Evolutionary conservation across 2,797 vertebrate species (phyloP).

Genomic region (Okamejei kenojei): DNA sequence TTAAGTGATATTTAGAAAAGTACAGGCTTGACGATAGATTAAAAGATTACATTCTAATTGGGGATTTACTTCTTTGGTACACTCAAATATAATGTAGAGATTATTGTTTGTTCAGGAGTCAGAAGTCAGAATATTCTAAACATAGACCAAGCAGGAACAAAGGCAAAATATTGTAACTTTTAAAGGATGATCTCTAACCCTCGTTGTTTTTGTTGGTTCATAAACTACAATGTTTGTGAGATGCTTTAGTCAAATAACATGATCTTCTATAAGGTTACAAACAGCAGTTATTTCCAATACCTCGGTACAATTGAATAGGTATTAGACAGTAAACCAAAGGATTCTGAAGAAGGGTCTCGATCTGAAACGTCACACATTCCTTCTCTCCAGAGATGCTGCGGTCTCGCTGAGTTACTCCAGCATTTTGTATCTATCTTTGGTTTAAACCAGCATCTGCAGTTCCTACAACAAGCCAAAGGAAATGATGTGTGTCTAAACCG

Average conservation of each 20-base stretch:
- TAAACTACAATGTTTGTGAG: not conserved
- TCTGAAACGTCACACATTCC: no score
- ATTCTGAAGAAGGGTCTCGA: no score
- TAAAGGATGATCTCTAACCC: not conserved
- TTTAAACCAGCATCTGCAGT: no score
- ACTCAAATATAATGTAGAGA: slow-evolving; percentile 11
- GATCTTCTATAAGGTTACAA: not conserved
- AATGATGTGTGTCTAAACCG: not conserved
- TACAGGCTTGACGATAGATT: not conserved
- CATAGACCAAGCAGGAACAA: not conserved
- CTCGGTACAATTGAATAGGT: no score
- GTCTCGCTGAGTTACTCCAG: no score
- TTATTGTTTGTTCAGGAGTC: not conserved
- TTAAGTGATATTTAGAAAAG: not conserved
- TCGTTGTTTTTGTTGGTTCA: not conserved
- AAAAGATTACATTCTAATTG: slow-evolving; percentile 5
- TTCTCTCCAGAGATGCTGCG: no score
- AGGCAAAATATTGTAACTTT: not conserved
- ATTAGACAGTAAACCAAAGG: not conserved
- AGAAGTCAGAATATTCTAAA: not conserved
- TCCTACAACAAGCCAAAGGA: not conserved
- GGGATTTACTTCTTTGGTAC: not conserved
- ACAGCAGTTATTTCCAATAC: not conserved
- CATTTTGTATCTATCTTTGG: no score
- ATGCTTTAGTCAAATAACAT: not conserved